Base-by-base conservation (phyloP, 1,140 invertebrate genomes). In the Calliphora vicina region DNA sequence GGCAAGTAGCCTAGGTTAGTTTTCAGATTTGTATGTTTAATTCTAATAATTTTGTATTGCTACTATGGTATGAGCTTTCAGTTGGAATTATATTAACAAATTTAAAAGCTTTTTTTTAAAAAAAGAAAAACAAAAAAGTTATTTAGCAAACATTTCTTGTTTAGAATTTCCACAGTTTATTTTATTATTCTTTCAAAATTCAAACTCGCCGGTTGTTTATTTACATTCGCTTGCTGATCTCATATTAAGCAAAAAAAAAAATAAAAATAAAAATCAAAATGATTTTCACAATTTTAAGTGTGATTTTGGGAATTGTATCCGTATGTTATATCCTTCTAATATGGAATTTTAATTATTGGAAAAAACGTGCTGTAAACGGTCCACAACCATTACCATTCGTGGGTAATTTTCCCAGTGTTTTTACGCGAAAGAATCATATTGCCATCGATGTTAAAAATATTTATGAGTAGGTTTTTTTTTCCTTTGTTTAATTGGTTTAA, bases 281-380 rank as follows among this genome's bases (percentile, higher is more conserved):
- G 42, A 25, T 80, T 9, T 20, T 80, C 5, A 80, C 20, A 6
- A n/a, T 45, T 0, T 12, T 43, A 23, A n/a, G 4, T 43, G 2
- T 45, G 8, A 43, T 45, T 43, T 4, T n/a, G 1, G 20, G 3
- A 23, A 25, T 45, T 23, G 76, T 45, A 23, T 20, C 17, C 3
- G 20, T 80, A 43, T 29, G 17, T 73, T 91, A 91, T 83, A 81
- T 86, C 0, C 86, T 88, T 76, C 80, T 91, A 71, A 87, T 84
- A 73, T 87, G 87, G 86, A 88, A 90, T 84, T 89, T 87, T 74
- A 84, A 87, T 73, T 87, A 89, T 84, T 91, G 91, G 91, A 81
- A 81, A 5, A 86, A 87, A 74, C 84, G 87, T 3, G 83, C 86
- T 9, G 87, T 91, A 8, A 85, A 86, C 1, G 85, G 87, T 74